Evolutionary conservation across 1,140 invertebrate species (phyloP).

Genomic region (Adoxophyes honmai): DNA sequence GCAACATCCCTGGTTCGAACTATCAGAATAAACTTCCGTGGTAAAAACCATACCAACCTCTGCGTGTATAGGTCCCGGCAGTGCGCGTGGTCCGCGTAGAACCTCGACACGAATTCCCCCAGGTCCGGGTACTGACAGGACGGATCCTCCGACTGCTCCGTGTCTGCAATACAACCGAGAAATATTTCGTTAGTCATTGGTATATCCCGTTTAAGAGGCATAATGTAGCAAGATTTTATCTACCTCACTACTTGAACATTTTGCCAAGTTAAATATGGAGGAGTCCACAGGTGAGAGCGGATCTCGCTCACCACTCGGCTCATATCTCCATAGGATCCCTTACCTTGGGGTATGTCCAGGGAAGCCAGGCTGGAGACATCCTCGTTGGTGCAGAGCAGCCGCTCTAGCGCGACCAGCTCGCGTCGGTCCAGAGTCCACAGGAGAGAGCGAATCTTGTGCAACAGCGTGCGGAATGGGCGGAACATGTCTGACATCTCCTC

Average conservation of each 20-base stretch:
- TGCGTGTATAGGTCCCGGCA: slow-evolving; percentile 78
- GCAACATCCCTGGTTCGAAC: too few species aligned
- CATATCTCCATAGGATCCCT: too few species aligned
- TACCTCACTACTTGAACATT: too few species aligned
- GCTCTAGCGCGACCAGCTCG: slow-evolving; percentile 91
- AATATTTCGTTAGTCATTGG: background rate
- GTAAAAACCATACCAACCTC: slow-evolving; percentile 47
- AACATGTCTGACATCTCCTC: slow-evolving; percentile 98
- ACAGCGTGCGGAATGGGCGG: slow-evolving; percentile 91
- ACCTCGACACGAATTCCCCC: slow-evolving; percentile 83
- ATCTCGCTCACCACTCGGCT: too few species aligned
- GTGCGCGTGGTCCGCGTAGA: slow-evolving; percentile 83
- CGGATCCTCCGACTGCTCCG: slow-evolving; percentile 22
- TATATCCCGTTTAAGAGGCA: background rate
- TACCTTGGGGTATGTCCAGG: slow-evolving; percentile 62
- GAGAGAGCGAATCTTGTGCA: slow-evolving; percentile 92
- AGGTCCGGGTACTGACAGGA: slow-evolving; percentile 75
- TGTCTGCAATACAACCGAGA: slow-evolving; percentile 25
- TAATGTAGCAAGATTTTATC: too few species aligned
- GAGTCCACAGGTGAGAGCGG: background rate
- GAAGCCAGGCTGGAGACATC: slow-evolving; percentile 80
- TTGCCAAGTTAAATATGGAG: too few species aligned
- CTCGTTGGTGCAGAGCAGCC: slow-evolving; percentile 93
- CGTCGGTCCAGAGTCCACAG: slow-evolving; percentile 90
- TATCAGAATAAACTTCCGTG: too few species aligned